Percentiles rank a stretch among this genome's conserved stretches.
These are phyloP conservation scores for Argyresthia albistria DNA, from an alignment of 2,888 invertebrate genomes.

Conservation along the genomic window DNA sequence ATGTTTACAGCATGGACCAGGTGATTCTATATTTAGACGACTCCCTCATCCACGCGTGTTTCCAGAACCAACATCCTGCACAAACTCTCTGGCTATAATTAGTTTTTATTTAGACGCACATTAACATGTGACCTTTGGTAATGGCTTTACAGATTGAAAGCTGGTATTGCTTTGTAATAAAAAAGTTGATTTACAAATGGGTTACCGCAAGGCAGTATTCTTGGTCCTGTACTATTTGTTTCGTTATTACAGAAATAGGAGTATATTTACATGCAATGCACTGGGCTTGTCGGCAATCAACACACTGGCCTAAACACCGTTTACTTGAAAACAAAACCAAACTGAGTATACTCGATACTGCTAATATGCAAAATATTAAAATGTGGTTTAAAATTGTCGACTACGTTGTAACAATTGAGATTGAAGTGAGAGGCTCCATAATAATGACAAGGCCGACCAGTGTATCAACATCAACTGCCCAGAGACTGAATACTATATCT, in stretches of 20 bases:
- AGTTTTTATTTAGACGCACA: background rate
- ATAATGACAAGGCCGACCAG: background rate
- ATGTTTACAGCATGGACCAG: background rate
- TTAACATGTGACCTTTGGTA: constrained; percentile 1
- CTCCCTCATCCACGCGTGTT: background rate
- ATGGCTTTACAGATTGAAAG: background rate
- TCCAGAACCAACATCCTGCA: background rate
- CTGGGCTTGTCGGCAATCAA: too few species aligned
- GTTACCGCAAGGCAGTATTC: too few species aligned
- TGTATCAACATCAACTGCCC: background rate
- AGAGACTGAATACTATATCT: background rate
- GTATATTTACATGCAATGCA: too few species aligned
- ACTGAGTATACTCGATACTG: too few species aligned
- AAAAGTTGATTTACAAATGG: too few species aligned
- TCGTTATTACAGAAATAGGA: too few species aligned
- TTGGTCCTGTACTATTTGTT: too few species aligned
- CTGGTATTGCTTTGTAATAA: background rate
- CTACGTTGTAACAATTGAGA: background rate
- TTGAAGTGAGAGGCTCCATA: background rate
- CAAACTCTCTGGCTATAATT: background rate
- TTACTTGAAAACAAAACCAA: too few species aligned
- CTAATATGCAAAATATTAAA: too few species aligned
- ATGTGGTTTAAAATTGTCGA: too few species aligned
- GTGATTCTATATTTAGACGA: background rate
- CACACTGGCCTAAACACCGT: too few species aligned